Conservation (phyloP, 2,113 vertebrate species). For the Hystrix cristata region DNA sequence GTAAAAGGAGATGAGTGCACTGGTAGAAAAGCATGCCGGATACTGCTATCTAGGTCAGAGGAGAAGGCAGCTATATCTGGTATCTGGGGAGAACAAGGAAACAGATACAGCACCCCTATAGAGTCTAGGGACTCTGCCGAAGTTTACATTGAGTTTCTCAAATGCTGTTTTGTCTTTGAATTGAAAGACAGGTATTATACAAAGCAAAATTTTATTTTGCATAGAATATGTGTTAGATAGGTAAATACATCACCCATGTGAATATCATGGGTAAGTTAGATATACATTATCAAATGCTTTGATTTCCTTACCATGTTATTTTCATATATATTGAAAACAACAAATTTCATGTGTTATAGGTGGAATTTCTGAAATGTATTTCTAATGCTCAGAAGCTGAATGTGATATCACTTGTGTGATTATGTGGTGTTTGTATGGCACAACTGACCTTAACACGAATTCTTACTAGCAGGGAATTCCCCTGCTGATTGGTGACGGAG, state of each 20-base stretch:
- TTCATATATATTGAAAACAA: not conserved
- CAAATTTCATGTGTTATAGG: not conserved
- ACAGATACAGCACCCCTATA: not conserved
- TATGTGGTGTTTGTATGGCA: not conserved
- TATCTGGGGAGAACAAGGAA: not conserved
- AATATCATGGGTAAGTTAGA: not conserved
- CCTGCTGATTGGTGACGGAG: not conserved
- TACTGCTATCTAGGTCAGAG: not conserved
- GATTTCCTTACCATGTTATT: not conserved
- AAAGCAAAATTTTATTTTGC: not conserved
- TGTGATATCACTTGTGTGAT: not conserved
- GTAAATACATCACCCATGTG: not conserved
- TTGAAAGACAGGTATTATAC: not conserved
- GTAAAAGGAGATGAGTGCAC: not conserved
- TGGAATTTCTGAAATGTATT: not conserved
- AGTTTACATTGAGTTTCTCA: not conserved
- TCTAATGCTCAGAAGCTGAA: not conserved
- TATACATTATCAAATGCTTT: not conserved
- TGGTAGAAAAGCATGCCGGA: not conserved
- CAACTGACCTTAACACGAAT: not conserved
- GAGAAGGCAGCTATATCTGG: accelerated
- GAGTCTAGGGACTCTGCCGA: not conserved
- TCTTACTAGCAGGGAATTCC: not conserved
- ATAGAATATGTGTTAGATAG: not conserved
- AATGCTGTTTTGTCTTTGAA: not conserved